Evolutionary conservation across 2,797 vertebrate species (phyloP).

Genomic region (Acropternis orthonyx): DNA sequence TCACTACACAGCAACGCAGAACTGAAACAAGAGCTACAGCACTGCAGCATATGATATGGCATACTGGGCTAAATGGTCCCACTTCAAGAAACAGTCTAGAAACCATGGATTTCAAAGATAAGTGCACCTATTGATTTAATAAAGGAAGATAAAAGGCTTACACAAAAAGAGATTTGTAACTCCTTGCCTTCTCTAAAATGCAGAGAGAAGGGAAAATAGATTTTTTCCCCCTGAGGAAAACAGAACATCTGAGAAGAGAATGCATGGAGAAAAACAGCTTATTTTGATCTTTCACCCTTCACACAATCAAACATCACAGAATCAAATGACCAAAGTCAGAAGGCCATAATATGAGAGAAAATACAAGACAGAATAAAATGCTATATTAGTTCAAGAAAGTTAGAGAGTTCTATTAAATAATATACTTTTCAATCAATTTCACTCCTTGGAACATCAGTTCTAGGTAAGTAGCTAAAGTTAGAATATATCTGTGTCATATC

Average conservation of each 20-base stretch:
- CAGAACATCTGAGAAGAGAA: background rate
- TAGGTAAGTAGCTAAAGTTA: background rate
- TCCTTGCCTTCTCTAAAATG: background rate
- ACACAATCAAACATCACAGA: background rate
- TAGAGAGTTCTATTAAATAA: background rate
- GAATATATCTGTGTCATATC: background rate
- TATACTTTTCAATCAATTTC: background rate
- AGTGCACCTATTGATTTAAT: background rate
- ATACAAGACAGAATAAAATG: background rate
- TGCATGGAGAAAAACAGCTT: background rate
- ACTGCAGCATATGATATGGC: background rate
- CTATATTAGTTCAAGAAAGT: background rate
- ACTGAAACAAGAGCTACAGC: background rate
- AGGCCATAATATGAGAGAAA: background rate
- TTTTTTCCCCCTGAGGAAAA: background rate
- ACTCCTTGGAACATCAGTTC: background rate
- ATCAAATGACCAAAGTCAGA: background rate
- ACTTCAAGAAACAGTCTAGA: constrained; percentile 6
- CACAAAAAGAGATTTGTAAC: background rate
- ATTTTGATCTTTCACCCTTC: background rate
- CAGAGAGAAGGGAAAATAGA: background rate
- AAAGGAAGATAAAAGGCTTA: background rate
- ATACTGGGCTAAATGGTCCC: background rate
- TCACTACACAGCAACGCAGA: background rate
- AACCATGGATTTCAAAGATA: constrained; percentile 23